phyloP scores from a whole-genome alignment of 2,888 invertebrate species.

The Heterodera filipjevi region DNA sequence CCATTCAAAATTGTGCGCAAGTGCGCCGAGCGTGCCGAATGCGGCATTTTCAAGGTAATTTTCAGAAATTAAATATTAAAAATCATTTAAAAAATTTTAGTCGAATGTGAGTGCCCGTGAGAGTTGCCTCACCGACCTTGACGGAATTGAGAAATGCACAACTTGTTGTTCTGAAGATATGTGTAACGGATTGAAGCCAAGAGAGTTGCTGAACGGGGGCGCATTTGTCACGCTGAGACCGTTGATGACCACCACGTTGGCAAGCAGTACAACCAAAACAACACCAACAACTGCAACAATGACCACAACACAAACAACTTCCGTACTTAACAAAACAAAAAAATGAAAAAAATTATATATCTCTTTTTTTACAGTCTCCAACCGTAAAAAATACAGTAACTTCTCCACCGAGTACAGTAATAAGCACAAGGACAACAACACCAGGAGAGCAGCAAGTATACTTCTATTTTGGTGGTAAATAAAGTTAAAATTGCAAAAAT shows the following conservation, averaged over 20 bases:
- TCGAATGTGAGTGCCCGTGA: conserved; percentile 12
- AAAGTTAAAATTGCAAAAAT: neutral
- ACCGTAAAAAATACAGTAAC: neutral
- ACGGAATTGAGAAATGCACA: conserved; percentile 1
- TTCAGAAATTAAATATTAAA: neutral
- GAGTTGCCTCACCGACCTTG: neutral
- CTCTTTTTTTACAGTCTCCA: no score
- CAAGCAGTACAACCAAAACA: neutral
- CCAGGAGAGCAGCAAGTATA: neutral
- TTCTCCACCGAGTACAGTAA: neutral
- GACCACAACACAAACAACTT: no score
- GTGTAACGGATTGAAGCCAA: neutral
- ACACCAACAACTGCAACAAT: neutral
- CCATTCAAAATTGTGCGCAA: neutral
- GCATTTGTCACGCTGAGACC: neutral
- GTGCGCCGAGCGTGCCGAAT: neutral
- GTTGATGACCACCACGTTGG: neutral
- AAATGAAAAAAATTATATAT: no score
- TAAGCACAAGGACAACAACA: neutral
- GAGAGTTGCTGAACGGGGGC: neutral
- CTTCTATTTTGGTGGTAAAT: no score
- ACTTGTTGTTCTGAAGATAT: neutral
- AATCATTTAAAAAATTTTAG: neutral
- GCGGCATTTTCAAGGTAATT: conserved; percentile 11
- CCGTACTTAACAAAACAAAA: no score